A percentile compares a stretch with the other conserved stretches of the same genome.
These are phyloP conservation scores for Agonopterix arenella DNA, from an alignment of 2,888 invertebrate genomes.

Conservation along the genomic window DNA sequence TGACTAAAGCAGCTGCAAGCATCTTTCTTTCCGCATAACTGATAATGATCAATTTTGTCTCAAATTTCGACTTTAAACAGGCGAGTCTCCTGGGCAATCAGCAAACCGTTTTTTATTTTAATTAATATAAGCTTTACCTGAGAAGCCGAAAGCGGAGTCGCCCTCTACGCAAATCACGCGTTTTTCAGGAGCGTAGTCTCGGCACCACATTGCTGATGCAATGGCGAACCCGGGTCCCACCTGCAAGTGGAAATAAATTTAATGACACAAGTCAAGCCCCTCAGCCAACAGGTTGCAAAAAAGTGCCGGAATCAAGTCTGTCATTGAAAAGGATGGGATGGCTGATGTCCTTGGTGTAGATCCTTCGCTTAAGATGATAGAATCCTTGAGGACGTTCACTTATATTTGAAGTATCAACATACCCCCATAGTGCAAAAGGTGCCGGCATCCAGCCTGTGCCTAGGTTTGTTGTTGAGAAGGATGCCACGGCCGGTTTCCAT, in stretches of 20 bases:
- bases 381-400: conserved; percentile 85
- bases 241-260: conserved; percentile 30
- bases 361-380: conserved; percentile 96
- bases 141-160: conserved; percentile 98
- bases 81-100: too few relatives aligned
- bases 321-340: conserved; percentile 89
- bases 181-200: conserved; percentile 87
- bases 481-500: conserved; percentile 98
- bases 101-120: too few relatives aligned
- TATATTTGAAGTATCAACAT: conserved; percentile 38
- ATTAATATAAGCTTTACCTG: conserved; percentile 69
- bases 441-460: conserved; percentile 95
- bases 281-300: too few relatives aligned
- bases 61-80: too few relatives aligned
- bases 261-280: too few relatives aligned
- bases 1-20: too few relatives aligned
- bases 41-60: too few relatives aligned
- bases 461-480: conserved; percentile 87
- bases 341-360: conserved; percentile 99
- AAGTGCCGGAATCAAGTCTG: conserved; percentile 96
- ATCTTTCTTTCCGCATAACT: too few relatives aligned
- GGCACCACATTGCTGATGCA: conserved; percentile 94
- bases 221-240: conserved; percentile 94
- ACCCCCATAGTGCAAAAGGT: conserved; percentile 98
- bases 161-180: conserved; percentile 96